Evolutionary conservation across 2,888 invertebrate species (phyloP).

Genomic region (Dasypogon diadema): DNA sequence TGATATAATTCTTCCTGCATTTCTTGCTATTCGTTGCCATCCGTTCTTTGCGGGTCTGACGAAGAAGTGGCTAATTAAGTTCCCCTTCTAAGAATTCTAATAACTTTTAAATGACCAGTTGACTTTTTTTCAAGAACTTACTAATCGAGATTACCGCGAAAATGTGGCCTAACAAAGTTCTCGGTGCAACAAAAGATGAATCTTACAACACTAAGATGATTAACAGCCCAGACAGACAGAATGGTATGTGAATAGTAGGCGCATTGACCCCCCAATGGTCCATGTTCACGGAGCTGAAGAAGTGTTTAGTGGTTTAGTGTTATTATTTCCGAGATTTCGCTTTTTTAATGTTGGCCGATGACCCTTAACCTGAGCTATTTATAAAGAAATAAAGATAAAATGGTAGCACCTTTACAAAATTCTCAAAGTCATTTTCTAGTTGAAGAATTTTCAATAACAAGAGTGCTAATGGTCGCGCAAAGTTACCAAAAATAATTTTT

Average conservation of each 20-base stretch:
- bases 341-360: not conserved
- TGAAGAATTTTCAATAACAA: not conserved
- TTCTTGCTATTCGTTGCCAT: too few relatives aligned
- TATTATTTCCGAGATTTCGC: conserved; percentile 3
- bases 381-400: not conserved
- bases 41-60: too few relatives aligned
- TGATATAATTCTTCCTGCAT: too few relatives aligned
- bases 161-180: not conserved
- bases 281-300: not conserved
- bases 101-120: not conserved
- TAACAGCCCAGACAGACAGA: not conserved
- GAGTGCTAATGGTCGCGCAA: not conserved
- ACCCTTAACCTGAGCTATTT: not conserved
- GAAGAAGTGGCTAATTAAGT: not conserved
- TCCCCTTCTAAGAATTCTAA: not conserved
- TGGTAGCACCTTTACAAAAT: not conserved
- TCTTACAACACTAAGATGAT: not conserved
- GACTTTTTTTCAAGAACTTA: not conserved
- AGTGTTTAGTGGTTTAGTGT: not conserved
- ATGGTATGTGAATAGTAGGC: not conserved
- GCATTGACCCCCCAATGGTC: not conserved
- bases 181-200: not conserved
- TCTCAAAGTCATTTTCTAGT: not conserved
- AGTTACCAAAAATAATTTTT: not conserved
- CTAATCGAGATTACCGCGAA: conserved; percentile 3